phyloP scores from a whole-genome alignment of 2,797 vertebrate genomes.

The Monodelphis domestica region DNA sequence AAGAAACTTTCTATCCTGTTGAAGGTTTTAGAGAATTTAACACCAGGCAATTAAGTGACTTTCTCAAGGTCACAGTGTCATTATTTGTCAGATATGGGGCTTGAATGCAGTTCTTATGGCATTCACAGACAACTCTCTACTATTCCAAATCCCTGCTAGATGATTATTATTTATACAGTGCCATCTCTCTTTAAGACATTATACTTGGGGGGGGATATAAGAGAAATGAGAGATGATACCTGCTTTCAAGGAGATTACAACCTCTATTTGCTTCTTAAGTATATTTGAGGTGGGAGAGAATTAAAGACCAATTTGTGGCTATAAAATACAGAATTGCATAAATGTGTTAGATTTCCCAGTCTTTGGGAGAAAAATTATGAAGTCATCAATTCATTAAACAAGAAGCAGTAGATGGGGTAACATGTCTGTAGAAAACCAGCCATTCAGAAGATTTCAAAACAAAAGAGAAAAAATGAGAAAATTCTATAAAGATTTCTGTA shows the following conservation, averaged over 20 bases:
- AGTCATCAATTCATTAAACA: not conserved
- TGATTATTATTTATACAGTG: not conserved
- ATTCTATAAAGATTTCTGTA: not conserved
- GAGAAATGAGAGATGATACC: not conserved
- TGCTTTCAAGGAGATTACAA: no score
- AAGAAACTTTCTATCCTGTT: not conserved
- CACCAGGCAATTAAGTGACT: constrained; percentile 39
- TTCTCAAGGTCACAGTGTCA: not conserved
- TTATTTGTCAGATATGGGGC: not conserved
- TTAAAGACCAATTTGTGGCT: not conserved
- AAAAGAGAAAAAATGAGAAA: not conserved
- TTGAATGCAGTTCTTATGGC: not conserved
- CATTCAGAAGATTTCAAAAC: not conserved
- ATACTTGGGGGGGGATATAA: not conserved
- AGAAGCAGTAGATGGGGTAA: not conserved
- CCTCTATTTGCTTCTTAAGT: not conserved
- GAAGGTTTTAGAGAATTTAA: constrained; percentile 34
- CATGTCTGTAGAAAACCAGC: not conserved
- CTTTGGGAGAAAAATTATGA: not conserved
- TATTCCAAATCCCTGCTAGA: no score
- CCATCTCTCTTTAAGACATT: not conserved
- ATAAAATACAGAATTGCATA: not conserved
- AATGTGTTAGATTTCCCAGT: not conserved
- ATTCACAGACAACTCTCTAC: not conserved
- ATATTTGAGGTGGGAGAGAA: not conserved